Conservation (phyloP, 1,140 invertebrate genomes). For the Wiebesia pumilae region DNA sequence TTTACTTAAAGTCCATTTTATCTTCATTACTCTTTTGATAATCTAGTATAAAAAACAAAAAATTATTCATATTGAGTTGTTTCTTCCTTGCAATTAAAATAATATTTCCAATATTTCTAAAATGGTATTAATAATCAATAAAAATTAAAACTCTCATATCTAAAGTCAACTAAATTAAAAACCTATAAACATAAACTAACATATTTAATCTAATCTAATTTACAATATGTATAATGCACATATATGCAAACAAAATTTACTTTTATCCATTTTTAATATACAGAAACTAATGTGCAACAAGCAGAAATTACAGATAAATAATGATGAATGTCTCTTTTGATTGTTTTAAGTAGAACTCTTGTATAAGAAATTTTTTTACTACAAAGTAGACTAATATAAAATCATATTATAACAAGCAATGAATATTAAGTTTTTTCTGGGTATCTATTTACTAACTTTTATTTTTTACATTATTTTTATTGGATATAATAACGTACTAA, state of each 20-base stretch:
- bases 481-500: slow-evolving; percentile 23
- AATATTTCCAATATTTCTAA: not conserved
- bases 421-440: slow-evolving; percentile 28
- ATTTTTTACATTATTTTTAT: slow-evolving; percentile 22
- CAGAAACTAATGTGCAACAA: slow-evolving; percentile 27
- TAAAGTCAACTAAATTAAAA: slow-evolving; percentile 33
- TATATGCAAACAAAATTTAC: slow-evolving; percentile 20
- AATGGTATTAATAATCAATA: slow-evolving; percentile 21
- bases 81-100: slow-evolving; percentile 37
- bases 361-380: slow-evolving; percentile 32
- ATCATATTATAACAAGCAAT: slow-evolving; percentile 46
- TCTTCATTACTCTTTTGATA: too few relatives aligned
- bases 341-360: slow-evolving; percentile 35
- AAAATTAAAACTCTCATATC: not conserved
- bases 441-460: slow-evolving; percentile 22
- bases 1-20: too few relatives aligned
- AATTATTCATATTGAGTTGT: too few relatives aligned
- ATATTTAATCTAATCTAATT: not conserved
- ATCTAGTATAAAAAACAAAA: too few relatives aligned
- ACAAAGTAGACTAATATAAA: slow-evolving; percentile 50
- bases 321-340: slow-evolving; percentile 44
- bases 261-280: slow-evolving; percentile 39
- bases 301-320: slow-evolving; percentile 61
- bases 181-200: slow-evolving; percentile 29
- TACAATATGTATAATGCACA: too few relatives aligned